Conservation (phyloP, 2,888 invertebrate species). For the Heliconius cydno region DNA sequence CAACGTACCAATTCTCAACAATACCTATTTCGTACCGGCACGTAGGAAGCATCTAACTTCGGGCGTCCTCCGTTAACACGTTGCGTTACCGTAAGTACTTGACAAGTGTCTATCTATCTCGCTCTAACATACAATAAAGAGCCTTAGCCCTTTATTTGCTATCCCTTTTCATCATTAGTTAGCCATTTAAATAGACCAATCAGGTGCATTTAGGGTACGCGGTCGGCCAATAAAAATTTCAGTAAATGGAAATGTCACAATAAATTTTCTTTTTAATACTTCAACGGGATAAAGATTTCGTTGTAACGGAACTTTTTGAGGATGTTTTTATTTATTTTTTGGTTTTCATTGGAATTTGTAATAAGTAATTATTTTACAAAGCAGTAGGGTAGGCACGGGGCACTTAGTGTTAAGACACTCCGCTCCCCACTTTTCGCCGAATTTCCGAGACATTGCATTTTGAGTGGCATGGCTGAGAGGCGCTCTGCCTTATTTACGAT, state of each 20-base stretch:
- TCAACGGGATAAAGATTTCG: slow-evolving; percentile 50
- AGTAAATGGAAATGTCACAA: slow-evolving; percentile 78
- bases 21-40: slow-evolving; percentile 56
- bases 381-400: not conserved
- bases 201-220: slow-evolving; percentile 60
- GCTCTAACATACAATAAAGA: slow-evolving; percentile 57
- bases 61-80: slow-evolving; percentile 70
- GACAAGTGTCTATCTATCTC: slow-evolving; percentile 79
- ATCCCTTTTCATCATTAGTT: slow-evolving; percentile 71
- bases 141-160: slow-evolving; percentile 55
- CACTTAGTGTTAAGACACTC: not conserved
- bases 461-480: too few species aligned
- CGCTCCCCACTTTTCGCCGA: not conserved
- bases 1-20: slow-evolving; percentile 58
- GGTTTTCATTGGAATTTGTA: not conserved
- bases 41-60: slow-evolving; percentile 64
- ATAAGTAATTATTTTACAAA: not conserved
- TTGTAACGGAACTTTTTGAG: slow-evolving; percentile 11
- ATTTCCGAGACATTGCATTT: too few species aligned
- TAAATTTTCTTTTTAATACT: slow-evolving; percentile 73
- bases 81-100: slow-evolving; percentile 76
- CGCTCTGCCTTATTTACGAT: too few species aligned
- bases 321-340: slow-evolving; percentile 15
- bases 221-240: slow-evolving; percentile 79
- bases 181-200: slow-evolving; percentile 77